Evolutionary conservation across 2,113 vertebrate species (phyloP).

Genomic region (Gadus chalcogrammus): DNA sequence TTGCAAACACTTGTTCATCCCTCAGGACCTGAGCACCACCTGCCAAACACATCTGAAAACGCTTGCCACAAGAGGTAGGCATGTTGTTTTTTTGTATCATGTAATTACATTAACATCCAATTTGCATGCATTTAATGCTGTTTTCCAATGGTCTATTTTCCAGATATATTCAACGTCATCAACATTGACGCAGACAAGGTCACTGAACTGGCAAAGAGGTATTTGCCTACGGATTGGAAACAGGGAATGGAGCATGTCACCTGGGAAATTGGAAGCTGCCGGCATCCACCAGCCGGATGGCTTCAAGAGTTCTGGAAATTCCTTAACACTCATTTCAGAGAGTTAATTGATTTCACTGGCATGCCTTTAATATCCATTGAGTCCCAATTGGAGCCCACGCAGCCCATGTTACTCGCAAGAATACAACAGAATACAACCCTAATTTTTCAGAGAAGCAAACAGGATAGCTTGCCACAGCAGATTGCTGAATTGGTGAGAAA

Average conservation of each 20-base stretch:
- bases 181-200: slow-evolving; percentile 59
- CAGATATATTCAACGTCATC: slow-evolving; percentile 70
- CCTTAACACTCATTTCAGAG: slow-evolving; percentile 59
- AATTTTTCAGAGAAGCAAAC: slow-evolving; percentile 68
- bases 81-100: background rate
- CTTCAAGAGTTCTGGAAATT: slow-evolving; percentile 77
- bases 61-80: slow-evolving; percentile 66
- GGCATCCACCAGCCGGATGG: slow-evolving; percentile 76
- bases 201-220: slow-evolving; percentile 50
- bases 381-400: slow-evolving; percentile 30
- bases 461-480: slow-evolving; percentile 53
- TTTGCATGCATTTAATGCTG: slow-evolving; percentile 4
- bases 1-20: slow-evolving; percentile 71
- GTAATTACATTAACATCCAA: background rate
- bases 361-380: slow-evolving; percentile 75
- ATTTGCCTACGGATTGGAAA: slow-evolving; percentile 73
- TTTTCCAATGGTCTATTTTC: slow-evolving; percentile 4
- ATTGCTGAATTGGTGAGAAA: slow-evolving; percentile 64
- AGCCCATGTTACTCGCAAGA: slow-evolving; percentile 59
- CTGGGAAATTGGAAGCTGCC: slow-evolving; percentile 55
- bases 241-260: slow-evolving; percentile 37
- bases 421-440: slow-evolving; percentile 63
- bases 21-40: slow-evolving; percentile 56
- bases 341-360: slow-evolving; percentile 64
- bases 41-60: slow-evolving; percentile 60